phyloP scores from a whole-genome alignment of 2,888 invertebrate genomes.

The Blastobasis lacticolella region DNA sequence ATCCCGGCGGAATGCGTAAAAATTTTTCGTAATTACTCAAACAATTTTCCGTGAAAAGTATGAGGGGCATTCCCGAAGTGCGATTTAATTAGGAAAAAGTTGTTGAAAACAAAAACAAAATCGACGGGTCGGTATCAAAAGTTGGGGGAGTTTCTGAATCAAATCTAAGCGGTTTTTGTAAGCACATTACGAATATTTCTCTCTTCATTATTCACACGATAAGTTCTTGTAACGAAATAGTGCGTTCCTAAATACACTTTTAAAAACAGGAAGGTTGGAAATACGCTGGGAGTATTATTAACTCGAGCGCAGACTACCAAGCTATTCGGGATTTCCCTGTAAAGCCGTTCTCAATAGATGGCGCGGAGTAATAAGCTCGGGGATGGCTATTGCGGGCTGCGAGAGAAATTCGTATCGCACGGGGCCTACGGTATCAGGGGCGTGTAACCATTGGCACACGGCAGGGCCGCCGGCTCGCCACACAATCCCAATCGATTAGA shows the following conservation, averaged over 20 bases:
- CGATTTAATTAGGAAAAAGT: slow-evolving; percentile 23
- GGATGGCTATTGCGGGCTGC: slow-evolving; percentile 63
- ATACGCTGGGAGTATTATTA: slow-evolving; percentile 49
- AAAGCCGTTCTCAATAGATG: slow-evolving; percentile 72
- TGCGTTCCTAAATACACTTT: too few species aligned
- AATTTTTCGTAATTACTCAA: slow-evolving; percentile 14
- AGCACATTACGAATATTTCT: neutral
- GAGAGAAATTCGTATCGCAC: slow-evolving; percentile 58
- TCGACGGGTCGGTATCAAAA: neutral
- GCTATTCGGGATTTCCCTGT: slow-evolving; percentile 66
- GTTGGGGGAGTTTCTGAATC: neutral
- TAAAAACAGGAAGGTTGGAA: slow-evolving; percentile 35
- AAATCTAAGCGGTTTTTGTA: neutral
- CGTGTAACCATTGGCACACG: slow-evolving; percentile 42
- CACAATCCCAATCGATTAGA: slow-evolving; percentile 59
- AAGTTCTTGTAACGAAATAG: too few species aligned
- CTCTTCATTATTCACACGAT: too few species aligned
- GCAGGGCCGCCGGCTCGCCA: slow-evolving; percentile 35
- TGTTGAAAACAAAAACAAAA: slow-evolving; percentile 2
- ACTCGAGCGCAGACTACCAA: slow-evolving; percentile 52
- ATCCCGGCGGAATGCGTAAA: slow-evolving; percentile 15
- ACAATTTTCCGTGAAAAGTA: slow-evolving; percentile 24
- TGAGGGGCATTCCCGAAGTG: slow-evolving; percentile 30
- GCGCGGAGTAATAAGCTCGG: slow-evolving; percentile 68
- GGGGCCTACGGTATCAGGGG: slow-evolving; percentile 44